phyloP scores from a whole-genome alignment of 2,888 invertebrate genomes.

The Coelinius sp. region DNA sequence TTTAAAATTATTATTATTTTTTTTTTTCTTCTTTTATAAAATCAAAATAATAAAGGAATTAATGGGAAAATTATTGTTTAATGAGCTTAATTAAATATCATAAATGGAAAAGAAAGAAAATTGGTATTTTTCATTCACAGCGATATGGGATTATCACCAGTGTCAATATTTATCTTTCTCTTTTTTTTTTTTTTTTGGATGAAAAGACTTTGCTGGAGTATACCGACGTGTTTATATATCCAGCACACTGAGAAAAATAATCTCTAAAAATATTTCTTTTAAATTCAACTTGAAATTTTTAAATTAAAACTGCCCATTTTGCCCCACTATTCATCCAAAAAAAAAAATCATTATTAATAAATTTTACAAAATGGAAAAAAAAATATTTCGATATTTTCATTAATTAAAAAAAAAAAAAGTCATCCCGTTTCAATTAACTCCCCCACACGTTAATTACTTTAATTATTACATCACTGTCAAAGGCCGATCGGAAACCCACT shows the following conservation, averaged over 20 bases:
- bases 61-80: constrained; percentile 13
- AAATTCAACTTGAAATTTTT: too few relatives aligned
- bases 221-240: too few relatives aligned
- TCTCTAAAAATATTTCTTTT: too few relatives aligned
- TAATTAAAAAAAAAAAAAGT: constrained; percentile 20
- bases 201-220: too few relatives aligned
- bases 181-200: constrained; percentile 38
- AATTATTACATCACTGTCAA: constrained; percentile 67
- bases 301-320: too few relatives aligned
- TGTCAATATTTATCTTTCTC: constrained; percentile 56
- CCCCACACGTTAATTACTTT: constrained; percentile 65
- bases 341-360: too few relatives aligned
- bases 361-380: neutral
- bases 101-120: neutral
- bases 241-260: too few relatives aligned
- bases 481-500: constrained; percentile 61
- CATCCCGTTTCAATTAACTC: constrained; percentile 8
- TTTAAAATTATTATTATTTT: too few relatives aligned
- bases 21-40: too few relatives aligned
- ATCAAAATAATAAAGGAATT: constrained; percentile 19
- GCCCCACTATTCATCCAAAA: too few relatives aligned
- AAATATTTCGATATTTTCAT: neutral
- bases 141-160: constrained; percentile 51
- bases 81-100: constrained; percentile 31
- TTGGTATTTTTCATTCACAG: constrained; percentile 31